Conservation (phyloP, 2,797 vertebrate genomes). For the Eutrigla gurnardus region DNA sequence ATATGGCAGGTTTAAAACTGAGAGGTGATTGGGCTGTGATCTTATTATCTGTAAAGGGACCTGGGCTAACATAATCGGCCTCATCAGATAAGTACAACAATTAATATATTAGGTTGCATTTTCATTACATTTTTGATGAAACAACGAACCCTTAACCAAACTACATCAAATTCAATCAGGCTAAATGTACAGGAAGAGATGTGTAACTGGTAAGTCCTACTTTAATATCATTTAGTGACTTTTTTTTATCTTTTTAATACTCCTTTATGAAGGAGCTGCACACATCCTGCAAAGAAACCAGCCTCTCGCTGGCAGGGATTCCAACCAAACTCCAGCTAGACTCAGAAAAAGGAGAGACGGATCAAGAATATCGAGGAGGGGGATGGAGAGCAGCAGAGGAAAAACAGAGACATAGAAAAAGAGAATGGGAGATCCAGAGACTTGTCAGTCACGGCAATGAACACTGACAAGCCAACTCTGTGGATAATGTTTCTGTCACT, state of each 20-base stretch:
- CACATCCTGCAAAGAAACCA: slow-evolving; percentile 49
- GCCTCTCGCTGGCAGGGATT: slow-evolving; percentile 65
- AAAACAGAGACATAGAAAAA: slow-evolving; percentile 58
- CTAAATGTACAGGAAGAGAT: neutral
- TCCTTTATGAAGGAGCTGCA: slow-evolving; percentile 36
- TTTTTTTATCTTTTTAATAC: slow-evolving; percentile 9
- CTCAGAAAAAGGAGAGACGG: slow-evolving; percentile 59
- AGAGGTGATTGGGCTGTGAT: neutral
- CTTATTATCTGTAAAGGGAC: too few relatives aligned
- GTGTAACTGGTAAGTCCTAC: neutral
- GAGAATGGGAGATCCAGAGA: slow-evolving; percentile 73
- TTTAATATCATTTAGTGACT: neutral
- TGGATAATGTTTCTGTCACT: slow-evolving; percentile 85
- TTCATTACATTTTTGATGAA: neutral
- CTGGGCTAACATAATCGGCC: too few relatives aligned
- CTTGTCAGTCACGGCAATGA: slow-evolving; percentile 75
- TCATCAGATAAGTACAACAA: too few relatives aligned
- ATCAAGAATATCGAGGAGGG: slow-evolving; percentile 63
- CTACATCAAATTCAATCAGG: neutral
- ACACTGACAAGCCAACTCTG: slow-evolving; percentile 76
- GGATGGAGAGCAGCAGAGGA: slow-evolving; percentile 52
- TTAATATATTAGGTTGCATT: neutral
- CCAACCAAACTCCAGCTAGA: slow-evolving; percentile 53
- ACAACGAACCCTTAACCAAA: neutral
- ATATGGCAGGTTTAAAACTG: neutral